Base-by-base conservation (phyloP, 1,140 invertebrate species). In the Cydia splendana region DNA sequence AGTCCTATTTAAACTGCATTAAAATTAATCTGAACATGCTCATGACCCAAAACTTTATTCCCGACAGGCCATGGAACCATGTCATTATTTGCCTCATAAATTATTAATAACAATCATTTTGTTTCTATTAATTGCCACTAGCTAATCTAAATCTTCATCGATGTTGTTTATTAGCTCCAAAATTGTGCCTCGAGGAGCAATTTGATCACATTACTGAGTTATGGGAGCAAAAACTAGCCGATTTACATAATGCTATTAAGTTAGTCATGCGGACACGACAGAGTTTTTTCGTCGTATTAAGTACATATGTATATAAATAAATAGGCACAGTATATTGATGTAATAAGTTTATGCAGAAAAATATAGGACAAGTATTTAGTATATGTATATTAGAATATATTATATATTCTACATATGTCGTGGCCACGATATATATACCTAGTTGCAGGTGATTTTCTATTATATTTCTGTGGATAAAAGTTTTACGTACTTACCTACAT, bases 81-180 rank as follows among this genome's bases (percentile, higher is more conserved):
- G 79, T 87, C 76, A 85, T 86, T 87, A 84, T 78, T 79, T 65
- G 28, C 51, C 24, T 77, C 83, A 86, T 87, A 87, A 84, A 84
- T 86, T 84, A 85, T 77, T 65, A 74, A 77, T 75, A 79, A 81
- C 75, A 79, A 85, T 74, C 67, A 71, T 83, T 82, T 81, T 82
- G 79, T 80, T 80, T 81, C 81, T 76, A 77, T 79, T 80, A 73
- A 75, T 77, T 76, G 75, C 77, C 78, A 51, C 81, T 77, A 71
- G 78, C 71, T 80, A 78, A 80, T 80, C 79, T 84, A 81, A 80
- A 78, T 78, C 65, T 81, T 82, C 74, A 82, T 79, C 80, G 78
- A 75, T 24, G 75, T 82, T 79, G 80, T 82, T 82, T 82, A 82
- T 79, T 76, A 57, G 12, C 74, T 74, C 45, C 77, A 65, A 78